Evolutionary conservation across 2,888 invertebrate genomes (phyloP), one percentile per base, ranked within the genome.

Genomic region (Steinernema scapterisci): DNA sequence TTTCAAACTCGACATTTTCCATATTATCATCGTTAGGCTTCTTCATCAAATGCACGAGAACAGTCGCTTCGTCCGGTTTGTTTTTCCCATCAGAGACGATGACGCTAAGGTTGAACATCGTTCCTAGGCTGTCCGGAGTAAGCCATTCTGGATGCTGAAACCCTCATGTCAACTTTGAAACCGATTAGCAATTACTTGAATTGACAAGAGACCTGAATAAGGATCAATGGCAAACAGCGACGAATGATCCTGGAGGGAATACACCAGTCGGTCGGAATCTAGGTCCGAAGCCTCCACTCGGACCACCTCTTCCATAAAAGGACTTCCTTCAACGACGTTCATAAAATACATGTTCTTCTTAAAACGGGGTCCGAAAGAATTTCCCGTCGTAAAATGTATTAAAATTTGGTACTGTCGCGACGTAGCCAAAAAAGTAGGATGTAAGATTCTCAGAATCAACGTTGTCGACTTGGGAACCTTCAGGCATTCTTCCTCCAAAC

Each of bases 21-120:
- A 13, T 38, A 7, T 25, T 27, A 5, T 38, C 63, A 31, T 7
- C 31, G 31, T 13, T 27, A 13, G 27, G 31, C 19, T 63, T 63
- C 38, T n/a, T 2, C 63, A 63, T 27, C 16, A 63, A 5, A 63
- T 63, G 21, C 1, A 63, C 63, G 31, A 63, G 16, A 16, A 63
- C 19, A 1, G 63, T 63, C 1, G 63, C 63, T 13, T 6, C 27
- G 19, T 31, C 63, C 16, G 63, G 63, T 19, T 63, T 63, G 16
- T 63, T 63, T 16, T 63, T 63, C 27, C 63, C 63, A 16, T 63
- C 63, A 25, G 63, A 63, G 6, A 63, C 63, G 25, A 63, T 6
- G 13, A 63, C 63, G 31, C 25, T 63, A 16, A 63, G 6, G 38
- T 63, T 63, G 27, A 63, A 63, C 1, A 27, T 31, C 16, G 27